Evolutionary conservation across 2,113 vertebrate genomes (phyloP), one percentile per base, ranked within the genome.

Genomic region (Pimephales promelas): DNA sequence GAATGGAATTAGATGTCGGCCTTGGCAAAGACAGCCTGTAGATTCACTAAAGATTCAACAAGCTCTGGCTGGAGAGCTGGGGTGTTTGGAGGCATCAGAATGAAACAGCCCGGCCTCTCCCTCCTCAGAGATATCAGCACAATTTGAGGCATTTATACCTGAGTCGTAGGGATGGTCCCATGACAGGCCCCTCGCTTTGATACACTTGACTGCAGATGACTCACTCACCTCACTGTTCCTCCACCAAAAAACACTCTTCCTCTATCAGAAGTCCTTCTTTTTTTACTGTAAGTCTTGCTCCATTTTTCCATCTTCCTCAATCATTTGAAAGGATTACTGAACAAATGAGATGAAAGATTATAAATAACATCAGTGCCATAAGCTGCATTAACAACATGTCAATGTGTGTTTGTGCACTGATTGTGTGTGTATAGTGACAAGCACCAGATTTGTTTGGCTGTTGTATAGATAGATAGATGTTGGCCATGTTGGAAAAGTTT

Each of bases 281-380:
- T 74, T 76, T n/a, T n/a, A n/a, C n/a, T n/a, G n/a, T 75, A 45
- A 52, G 49, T 43, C 43, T 62, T 18, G 16, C 28, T 73, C 40
- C 47, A 24, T 80, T 64, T 79, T 61, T 72, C 80, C 4, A 73
- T 83, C 82, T 54, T 28, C 85, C 84, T 70, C 56, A 61, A 36
- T 26, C 34, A n/a, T 89, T 89, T 85, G 82, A 88, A 84, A 86
- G 90, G 89, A 92, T 93, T 92, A 91, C 84, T 83, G 86, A 86
- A 89, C 91, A 91, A 91, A 87, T 87, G 86, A 91, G 83, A 88
- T 86, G 66, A 71, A 86, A 85, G 91, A 93, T 93, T 92, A 89
- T 87, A 86, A 90, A 92, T 85, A 34, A 81, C 92, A 92, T 91
- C 89, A 91, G 90, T 92, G 87, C 77, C 85, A 68, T 90, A 86